A percentile compares a stretch with the other conserved stretches of the same genome.
phyloP scores from a whole-genome alignment of 2,888 invertebrate genomes.

The Helobdella robusta region DNA sequence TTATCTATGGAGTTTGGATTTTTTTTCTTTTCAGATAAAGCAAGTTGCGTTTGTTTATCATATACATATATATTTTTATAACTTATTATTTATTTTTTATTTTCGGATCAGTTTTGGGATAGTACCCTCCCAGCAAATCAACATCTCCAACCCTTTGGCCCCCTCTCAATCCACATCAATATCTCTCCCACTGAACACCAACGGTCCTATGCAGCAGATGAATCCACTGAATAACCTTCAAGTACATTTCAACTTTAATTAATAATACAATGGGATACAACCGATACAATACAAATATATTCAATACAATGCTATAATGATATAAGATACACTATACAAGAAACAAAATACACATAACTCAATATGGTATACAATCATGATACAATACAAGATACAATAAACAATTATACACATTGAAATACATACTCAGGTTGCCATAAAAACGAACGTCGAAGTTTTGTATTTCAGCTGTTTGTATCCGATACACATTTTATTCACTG shows the following conservation, averaged over 20 bases:
- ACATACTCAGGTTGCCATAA: constrained; percentile 74
- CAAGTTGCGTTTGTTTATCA: too few species aligned
- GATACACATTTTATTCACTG: constrained; percentile 80
- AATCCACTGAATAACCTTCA: constrained; percentile 91
- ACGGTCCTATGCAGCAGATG: constrained; percentile 89
- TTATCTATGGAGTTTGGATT: too few species aligned
- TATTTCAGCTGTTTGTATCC: constrained; percentile 91
- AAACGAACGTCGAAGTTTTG: constrained; percentile 96
- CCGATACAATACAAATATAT: too few species aligned
- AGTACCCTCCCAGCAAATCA: constrained; percentile 71
- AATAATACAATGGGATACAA: too few species aligned
- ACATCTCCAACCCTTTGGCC: constrained; percentile 65
- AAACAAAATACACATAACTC: too few species aligned
- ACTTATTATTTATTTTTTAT: neutral
- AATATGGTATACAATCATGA: too few species aligned
- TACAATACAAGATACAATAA: too few species aligned
- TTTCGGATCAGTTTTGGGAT: constrained; percentile 68
- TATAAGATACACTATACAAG: too few species aligned
- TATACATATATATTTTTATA: too few species aligned
- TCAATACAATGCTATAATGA: too few species aligned
- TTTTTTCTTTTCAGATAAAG: too few species aligned
- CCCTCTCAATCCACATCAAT: constrained; percentile 72
- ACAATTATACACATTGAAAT: too few species aligned
- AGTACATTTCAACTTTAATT: constrained; percentile 47
- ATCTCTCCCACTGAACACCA: constrained; percentile 66